Evolutionary conservation across 2,113 vertebrate species (phyloP).

Genomic region (Heliornis fulica): DNA sequence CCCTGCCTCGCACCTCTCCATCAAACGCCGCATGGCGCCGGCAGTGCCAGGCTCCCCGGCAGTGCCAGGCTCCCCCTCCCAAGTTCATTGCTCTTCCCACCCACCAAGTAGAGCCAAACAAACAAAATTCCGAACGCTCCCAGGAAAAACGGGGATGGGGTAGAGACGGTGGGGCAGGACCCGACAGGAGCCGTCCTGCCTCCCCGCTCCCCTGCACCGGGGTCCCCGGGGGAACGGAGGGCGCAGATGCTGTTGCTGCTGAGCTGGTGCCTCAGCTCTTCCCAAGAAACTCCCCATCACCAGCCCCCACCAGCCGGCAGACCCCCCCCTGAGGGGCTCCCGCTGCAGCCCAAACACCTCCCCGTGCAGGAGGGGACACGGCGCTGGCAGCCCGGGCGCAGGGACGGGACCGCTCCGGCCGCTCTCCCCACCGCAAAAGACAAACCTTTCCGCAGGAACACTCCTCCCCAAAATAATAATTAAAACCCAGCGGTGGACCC

Average conservation of each 20-base stretch:
- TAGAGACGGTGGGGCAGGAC: rapidly evolving
- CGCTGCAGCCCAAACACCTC: neutral
- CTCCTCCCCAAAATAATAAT: neutral
- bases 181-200: neutral
- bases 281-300: neutral
- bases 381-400: neutral
- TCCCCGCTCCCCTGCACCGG: rapidly evolving
- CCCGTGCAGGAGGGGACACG: rapidly evolving
- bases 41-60: neutral
- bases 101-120: too few relatives aligned
- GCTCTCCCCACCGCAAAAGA: neutral
- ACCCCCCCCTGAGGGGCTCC: neutral
- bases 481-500: neutral
- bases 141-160: neutral
- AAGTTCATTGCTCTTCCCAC: neutral
- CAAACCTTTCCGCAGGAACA: neutral
- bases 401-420: neutral
- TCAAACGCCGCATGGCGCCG: rapidly evolving
- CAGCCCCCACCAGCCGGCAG: neutral
- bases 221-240: rapidly evolving
- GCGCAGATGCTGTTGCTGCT: neutral
- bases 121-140: rapidly evolving
- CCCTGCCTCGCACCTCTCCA: neutral
- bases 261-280: neutral
- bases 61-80: rapidly evolving